These are phyloP conservation scores for Pterostichus madidus DNA, from an alignment of 2,888 invertebrate species.

Conservation along the genomic window DNA sequence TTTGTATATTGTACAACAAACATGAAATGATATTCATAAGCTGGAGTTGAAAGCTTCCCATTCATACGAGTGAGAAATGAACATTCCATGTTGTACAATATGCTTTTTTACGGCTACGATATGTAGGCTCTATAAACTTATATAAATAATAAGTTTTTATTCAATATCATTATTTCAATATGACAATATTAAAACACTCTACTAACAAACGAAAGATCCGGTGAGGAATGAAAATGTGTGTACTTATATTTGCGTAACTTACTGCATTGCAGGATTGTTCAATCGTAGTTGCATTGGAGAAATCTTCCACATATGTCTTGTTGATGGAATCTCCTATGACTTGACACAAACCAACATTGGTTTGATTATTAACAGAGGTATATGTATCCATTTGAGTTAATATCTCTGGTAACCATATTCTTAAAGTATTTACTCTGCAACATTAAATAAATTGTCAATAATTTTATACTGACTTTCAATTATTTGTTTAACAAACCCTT, in stretches of 20 bases:
- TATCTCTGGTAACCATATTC: slow-evolving; percentile 14
- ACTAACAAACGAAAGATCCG: too few relatives aligned
- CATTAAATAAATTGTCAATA: not conserved
- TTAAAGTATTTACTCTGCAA: slow-evolving; percentile 9
- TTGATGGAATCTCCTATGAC: not conserved
- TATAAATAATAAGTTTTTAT: too few relatives aligned
- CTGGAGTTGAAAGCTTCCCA: too few relatives aligned
- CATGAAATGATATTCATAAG: too few relatives aligned
- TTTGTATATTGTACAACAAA: too few relatives aligned
- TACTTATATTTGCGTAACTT: not conserved
- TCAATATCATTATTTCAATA: too few relatives aligned
- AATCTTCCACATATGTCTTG: not conserved
- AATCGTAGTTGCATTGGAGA: not conserved
- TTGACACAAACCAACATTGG: slow-evolving; percentile 67
- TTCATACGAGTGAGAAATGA: too few relatives aligned
- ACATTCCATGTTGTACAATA: too few relatives aligned
- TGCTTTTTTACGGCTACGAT: too few relatives aligned
- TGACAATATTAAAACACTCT: too few relatives aligned
- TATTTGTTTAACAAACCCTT: not conserved
- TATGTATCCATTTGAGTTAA: slow-evolving; percentile 3
- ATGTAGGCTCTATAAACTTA: too few relatives aligned
- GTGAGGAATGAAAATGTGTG: too few relatives aligned
- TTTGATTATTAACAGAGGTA: not conserved
- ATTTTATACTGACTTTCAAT: not conserved
- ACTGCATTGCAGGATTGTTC: slow-evolving; percentile 3